Conservation (phyloP, 2,797 vertebrate genomes). For the Pyrocephalus nanus region DNA sequence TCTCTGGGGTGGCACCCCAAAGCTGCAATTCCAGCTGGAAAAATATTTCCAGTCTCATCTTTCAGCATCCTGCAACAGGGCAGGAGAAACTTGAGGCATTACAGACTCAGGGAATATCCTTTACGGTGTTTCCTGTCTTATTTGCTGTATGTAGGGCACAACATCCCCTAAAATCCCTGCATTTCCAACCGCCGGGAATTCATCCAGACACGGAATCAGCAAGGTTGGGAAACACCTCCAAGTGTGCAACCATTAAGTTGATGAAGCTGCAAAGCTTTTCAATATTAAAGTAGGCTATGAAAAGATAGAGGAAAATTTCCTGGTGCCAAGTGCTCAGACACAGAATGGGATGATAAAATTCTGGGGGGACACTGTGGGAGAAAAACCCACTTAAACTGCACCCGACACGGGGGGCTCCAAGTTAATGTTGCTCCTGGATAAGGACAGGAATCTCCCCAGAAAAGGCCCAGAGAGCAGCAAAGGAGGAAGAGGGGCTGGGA, state of each 20-base stretch:
- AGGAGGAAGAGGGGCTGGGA: not conserved
- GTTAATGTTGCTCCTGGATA: not conserved
- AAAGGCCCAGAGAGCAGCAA: not conserved
- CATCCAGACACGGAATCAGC: not conserved
- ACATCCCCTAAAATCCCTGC: not conserved
- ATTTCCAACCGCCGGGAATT: not conserved
- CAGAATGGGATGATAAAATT: not conserved
- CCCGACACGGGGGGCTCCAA: not conserved
- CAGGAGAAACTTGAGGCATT: not conserved
- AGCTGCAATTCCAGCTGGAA: fast-evolving
- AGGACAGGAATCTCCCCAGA: not conserved
- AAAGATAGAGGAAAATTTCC: not conserved
- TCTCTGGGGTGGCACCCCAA: not conserved
- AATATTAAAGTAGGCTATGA: not conserved
- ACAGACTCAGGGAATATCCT: not conserved
- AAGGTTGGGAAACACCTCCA: not conserved
- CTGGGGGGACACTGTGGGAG: not conserved
- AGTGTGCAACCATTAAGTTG: not conserved
- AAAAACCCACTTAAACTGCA: not conserved
- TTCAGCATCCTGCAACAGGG: not conserved
- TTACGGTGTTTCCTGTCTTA: not conserved
- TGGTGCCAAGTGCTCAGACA: not conserved
- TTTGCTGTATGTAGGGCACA: not conserved
- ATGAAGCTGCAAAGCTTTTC: not conserved
- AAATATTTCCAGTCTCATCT: not conserved